phyloP scores from a whole-genome alignment of 2,113 vertebrate species.

The Erythrocercus mccallii region DNA sequence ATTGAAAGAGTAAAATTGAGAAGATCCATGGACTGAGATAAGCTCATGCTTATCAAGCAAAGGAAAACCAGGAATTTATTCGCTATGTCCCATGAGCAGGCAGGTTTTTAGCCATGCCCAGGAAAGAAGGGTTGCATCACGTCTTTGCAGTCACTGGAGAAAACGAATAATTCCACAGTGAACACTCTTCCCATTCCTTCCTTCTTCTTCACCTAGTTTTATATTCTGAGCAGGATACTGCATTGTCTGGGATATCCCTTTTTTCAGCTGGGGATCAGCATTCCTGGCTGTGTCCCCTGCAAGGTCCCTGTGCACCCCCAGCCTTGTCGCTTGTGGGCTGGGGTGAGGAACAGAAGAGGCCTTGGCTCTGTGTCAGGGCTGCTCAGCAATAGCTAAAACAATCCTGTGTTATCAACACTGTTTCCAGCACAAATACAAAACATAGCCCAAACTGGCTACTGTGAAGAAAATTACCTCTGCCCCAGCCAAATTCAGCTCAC shows the following conservation, averaged over 20 bases:
- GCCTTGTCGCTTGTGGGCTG: rapidly evolving
- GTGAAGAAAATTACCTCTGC: not conserved
- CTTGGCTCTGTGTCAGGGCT: not conserved
- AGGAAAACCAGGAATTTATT: not conserved
- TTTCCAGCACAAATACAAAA: not conserved
- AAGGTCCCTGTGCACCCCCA: too few species aligned
- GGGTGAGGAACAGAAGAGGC: not conserved
- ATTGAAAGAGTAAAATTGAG: not conserved
- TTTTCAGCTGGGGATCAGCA: not conserved
- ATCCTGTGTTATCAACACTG: not conserved
- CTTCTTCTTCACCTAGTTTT: not conserved
- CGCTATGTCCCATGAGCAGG: not conserved
- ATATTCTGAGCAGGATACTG: not conserved
- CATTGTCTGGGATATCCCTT: not conserved
- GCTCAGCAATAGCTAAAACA: not conserved
- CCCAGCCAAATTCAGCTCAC: not conserved
- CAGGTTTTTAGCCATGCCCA: not conserved
- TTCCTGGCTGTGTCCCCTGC: not conserved
- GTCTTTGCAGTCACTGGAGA: not conserved
- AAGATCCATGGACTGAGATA: not conserved
- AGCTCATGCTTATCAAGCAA: not conserved
- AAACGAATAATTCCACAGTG: rapidly evolving
- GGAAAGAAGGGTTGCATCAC: not conserved
- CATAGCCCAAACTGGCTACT: too few species aligned
- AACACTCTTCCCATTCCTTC: not conserved